A percentile compares a stretch with the other conserved stretches of the same genome.
Conservation (phyloP, 1,140 invertebrate genomes). For the Wiebesia pumilae region DNA sequence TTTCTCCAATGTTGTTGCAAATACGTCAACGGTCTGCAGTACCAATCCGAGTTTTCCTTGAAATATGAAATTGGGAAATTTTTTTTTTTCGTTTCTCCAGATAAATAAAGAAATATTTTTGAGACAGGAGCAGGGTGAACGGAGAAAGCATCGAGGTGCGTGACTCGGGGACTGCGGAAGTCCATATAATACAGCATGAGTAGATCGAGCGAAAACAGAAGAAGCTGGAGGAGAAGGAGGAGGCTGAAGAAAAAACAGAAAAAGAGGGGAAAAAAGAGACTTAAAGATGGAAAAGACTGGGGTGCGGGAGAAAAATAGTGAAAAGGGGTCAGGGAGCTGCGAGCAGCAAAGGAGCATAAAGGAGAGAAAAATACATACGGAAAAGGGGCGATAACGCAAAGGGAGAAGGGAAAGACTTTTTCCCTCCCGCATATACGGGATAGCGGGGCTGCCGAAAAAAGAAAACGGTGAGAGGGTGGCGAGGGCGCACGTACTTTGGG, state of each 20-base stretch:
- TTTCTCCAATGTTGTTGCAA: too few species aligned
- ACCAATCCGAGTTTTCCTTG: too few species aligned
- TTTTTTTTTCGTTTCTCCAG: background rate
- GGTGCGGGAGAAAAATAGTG: background rate
- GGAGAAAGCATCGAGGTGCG: background rate
- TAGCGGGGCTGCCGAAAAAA: slow-evolving; percentile 35
- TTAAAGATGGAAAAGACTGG: background rate
- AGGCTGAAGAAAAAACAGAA: slow-evolving; percentile 16
- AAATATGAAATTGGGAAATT: too few species aligned
- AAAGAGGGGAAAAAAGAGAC: background rate
- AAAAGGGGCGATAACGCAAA: slow-evolving; percentile 18
- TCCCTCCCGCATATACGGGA: background rate
- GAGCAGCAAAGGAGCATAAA: background rate
- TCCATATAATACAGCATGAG: background rate
- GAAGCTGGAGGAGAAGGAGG: background rate
- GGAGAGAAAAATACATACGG: slow-evolving; percentile 42
- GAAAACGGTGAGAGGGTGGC: slow-evolving; percentile 23
- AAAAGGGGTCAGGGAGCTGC: slow-evolving; percentile 36
- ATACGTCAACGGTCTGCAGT: too few species aligned
- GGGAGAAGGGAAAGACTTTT: slow-evolving; percentile 32
- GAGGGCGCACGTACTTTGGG: slow-evolving; percentile 47
- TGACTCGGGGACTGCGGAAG: background rate
- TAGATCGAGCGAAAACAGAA: slow-evolving; percentile 18
- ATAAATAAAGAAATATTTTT: background rate
- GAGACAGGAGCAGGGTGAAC: background rate